phyloP scores from a whole-genome alignment of 1,140 invertebrate genomes.

The Lepidostoma basale region DNA sequence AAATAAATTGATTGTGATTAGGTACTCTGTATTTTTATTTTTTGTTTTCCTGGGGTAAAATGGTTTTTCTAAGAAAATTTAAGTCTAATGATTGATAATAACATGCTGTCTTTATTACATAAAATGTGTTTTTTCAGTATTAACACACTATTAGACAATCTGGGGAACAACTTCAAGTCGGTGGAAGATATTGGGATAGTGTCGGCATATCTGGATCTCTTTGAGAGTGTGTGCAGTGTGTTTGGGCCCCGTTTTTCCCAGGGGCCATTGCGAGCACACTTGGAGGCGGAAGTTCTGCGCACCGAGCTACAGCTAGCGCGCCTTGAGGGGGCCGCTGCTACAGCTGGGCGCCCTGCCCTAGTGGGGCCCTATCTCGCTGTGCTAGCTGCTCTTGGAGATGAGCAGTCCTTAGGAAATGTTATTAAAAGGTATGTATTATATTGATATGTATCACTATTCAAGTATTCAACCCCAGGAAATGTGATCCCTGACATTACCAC shows the following conservation, averaged over 20 bases:
- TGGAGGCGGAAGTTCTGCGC: slow-evolving; percentile 51
- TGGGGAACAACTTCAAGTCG: slow-evolving; percentile 17
- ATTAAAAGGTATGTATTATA: slow-evolving; percentile 55
- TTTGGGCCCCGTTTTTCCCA: slow-evolving; percentile 53
- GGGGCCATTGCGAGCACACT: slow-evolving; percentile 51
- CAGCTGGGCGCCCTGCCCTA: too few relatives aligned
- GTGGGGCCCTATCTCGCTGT: slow-evolving; percentile 58
- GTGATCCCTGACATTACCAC: too few relatives aligned
- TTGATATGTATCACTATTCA: not conserved
- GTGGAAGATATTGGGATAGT: slow-evolving; percentile 9
- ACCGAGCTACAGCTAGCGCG: slow-evolving; percentile 58
- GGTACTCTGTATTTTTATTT: too few relatives aligned
- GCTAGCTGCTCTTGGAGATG: slow-evolving; percentile 48
- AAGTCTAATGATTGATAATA: too few relatives aligned
- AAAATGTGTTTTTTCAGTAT: slow-evolving; percentile 35
- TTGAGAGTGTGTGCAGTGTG: slow-evolving; percentile 32
- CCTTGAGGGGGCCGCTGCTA: too few relatives aligned
- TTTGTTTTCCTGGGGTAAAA: too few relatives aligned
- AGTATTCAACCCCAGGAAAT: too few relatives aligned
- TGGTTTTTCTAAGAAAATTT: too few relatives aligned
- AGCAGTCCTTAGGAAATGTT: slow-evolving; percentile 50
- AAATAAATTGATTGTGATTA: too few relatives aligned
- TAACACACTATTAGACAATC: slow-evolving; percentile 29
- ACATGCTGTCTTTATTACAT: not conserved
- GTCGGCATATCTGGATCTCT: slow-evolving; percentile 26